phyloP scores from a whole-genome alignment of 2,888 invertebrate species.

The Agrochola lychnidis region DNA sequence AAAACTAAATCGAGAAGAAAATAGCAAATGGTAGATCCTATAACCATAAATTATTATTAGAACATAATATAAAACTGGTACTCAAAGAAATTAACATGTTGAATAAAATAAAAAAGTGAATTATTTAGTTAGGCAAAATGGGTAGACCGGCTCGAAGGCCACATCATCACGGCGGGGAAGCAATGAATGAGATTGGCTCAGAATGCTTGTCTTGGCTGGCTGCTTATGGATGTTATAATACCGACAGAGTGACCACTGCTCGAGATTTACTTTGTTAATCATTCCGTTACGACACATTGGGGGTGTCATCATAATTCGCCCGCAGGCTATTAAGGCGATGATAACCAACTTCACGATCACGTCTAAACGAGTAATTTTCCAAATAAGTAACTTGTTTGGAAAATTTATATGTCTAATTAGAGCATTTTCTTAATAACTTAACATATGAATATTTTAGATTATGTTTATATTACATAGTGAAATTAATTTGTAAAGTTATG shows the following conservation, averaged over 20 bases:
- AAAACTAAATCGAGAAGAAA: slow-evolving; percentile 27
- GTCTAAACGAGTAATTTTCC: no score
- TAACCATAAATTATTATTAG: slow-evolving; percentile 36
- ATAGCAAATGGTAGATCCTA: slow-evolving; percentile 21
- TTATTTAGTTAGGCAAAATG: slow-evolving; percentile 56
- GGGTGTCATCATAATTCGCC: slow-evolving; percentile 39
- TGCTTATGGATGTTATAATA: slow-evolving; percentile 41
- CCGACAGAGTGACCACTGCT: slow-evolving; percentile 23
- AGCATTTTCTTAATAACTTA: no score
- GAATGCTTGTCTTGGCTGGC: slow-evolving; percentile 48
- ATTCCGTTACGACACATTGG: slow-evolving; percentile 56
- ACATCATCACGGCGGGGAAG: slow-evolving; percentile 53
- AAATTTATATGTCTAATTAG: no score
- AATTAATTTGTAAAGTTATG: no score
- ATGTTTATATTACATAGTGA: no score
- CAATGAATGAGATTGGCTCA: slow-evolving; percentile 65
- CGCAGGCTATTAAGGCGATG: slow-evolving; percentile 28
- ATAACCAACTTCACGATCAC: no score
- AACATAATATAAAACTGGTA: slow-evolving; percentile 34
- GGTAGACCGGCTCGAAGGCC: slow-evolving; percentile 59
- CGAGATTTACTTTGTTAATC: slow-evolving; percentile 44
- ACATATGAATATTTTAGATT: no score
- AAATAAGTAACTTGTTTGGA: no score
- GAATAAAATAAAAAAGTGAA: slow-evolving; percentile 46
- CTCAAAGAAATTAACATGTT: slow-evolving; percentile 42